phyloP scores from a whole-genome alignment of 2,113 vertebrate genomes.

The Macquaria ambigua region DNA sequence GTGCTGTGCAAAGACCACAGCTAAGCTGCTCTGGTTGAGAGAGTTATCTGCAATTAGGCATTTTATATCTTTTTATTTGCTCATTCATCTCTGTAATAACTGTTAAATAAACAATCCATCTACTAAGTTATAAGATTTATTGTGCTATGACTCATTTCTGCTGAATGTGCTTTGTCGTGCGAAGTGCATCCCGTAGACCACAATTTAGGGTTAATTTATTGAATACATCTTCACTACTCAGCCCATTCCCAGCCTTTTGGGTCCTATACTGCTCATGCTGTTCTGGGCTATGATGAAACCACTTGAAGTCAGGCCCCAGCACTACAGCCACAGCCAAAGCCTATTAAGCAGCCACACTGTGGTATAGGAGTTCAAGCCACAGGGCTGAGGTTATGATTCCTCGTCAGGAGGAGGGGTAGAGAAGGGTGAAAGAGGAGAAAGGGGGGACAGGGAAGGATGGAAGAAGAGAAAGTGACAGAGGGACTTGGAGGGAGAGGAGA shows the following conservation, averaged over 20 bases:
- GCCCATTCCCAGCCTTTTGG: conserved; percentile 56
- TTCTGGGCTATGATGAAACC: conserved; percentile 71
- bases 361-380: conserved; percentile 78
- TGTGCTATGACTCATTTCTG: conserved; percentile 50
- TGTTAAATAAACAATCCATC: conserved; percentile 47
- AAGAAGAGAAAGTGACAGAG: neutral
- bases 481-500: conserved; percentile 2
- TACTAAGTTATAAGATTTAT: conserved; percentile 47
- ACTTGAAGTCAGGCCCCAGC: conserved; percentile 70
- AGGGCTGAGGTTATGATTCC: conserved; percentile 77
- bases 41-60: conserved; percentile 39
- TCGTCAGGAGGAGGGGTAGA: conserved; percentile 57
- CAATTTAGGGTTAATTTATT: conserved; percentile 64
- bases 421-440: conserved; percentile 20
- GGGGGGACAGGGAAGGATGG: neutral
- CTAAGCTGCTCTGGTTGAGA: conserved; percentile 19
- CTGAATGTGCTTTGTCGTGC: conserved; percentile 56
- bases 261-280: conserved; percentile 58
- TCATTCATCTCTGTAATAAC: conserved; percentile 41
- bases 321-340: conserved; percentile 73
- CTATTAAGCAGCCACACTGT: conserved; percentile 80
- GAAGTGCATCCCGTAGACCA: conserved; percentile 47
- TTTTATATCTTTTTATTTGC: conserved; percentile 52
- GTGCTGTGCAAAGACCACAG: conserved; percentile 12
- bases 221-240: conserved; percentile 64